Evolutionary conservation across 2,113 vertebrate species (phyloP), one percentile per base, ranked within the genome.

Genomic region (Pontoporia blainvillei): DNA sequence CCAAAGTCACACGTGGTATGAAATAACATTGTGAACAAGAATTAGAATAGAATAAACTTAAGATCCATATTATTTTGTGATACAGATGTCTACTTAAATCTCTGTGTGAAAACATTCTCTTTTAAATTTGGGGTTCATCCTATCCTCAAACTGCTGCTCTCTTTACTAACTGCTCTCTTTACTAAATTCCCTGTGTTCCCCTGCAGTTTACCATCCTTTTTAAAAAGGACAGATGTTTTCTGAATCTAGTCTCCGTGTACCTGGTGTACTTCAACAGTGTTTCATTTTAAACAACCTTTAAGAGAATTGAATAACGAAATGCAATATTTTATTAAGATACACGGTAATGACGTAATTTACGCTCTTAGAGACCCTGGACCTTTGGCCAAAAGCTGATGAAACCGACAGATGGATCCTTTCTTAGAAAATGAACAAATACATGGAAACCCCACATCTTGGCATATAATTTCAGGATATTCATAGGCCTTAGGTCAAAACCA

Each of bases 101-200:
- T 91, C 39, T 31, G 8, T 17, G 18, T 44, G 39, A 67, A 66
- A 89, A 27, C n/a, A 71, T 0, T 2, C 5, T 64, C 34, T 44
- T 67, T 76, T 27, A 61, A 41, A 82, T 62, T 20, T 34, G 11
- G 3, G 3, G 4, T 46, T 78, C 20, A 62, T 25, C 10, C 57
- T 69, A 0, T 27, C 52, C 2, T 86, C 44, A 15, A 14, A 76
- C 34, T 27, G 52, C 11, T 71, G 13, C n/a, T n/a, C 13, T 66
- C 39, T 97, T 84, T 93, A 90, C 97, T 93, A 96, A 96, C n/a
- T n/a, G n/a, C n/a, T n/a, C 13, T 66, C 39, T 97, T 84, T 93
- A 90, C 97, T 93, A 96, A 96, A 94, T 93, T 54, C 62, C 52
- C 59, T 92, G 34, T 76, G 18, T 94, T 64, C 49, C 15, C 61